phyloP scores from a whole-genome alignment of 2,888 invertebrate genomes.

The Cyrtodaria siliqua region DNA sequence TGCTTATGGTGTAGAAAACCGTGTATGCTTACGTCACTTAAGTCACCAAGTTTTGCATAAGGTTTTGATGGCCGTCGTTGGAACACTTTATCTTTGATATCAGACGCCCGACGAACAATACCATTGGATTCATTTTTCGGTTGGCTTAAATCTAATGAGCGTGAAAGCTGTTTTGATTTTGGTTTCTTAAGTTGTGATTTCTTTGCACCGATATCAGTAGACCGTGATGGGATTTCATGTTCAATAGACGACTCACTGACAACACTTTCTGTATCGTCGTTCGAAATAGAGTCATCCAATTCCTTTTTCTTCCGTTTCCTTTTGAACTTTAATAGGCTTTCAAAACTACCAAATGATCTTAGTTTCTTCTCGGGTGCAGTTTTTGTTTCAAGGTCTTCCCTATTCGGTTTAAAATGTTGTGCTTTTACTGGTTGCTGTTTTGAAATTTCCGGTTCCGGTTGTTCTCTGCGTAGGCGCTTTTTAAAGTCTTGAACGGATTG shows the following conservation, averaged over 20 bases:
- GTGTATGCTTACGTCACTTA: slow-evolving; percentile 62
- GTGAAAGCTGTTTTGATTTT: slow-evolving; percentile 49
- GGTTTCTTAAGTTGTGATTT: slow-evolving; percentile 59
- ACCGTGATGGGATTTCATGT: slow-evolving; percentile 52
- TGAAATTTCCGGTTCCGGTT: slow-evolving; percentile 56
- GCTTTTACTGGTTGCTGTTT: slow-evolving; percentile 69
- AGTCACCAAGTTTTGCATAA: slow-evolving; percentile 52
- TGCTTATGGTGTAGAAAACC: slow-evolving; percentile 68
- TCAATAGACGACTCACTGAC: slow-evolving; percentile 45
- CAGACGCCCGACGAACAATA: slow-evolving; percentile 72
- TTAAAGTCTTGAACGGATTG: slow-evolving; percentile 71
- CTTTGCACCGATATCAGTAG: slow-evolving; percentile 65
- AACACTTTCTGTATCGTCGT: slow-evolving; percentile 47
- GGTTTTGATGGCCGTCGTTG: slow-evolving; percentile 50
- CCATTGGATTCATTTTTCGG: slow-evolving; percentile 61
- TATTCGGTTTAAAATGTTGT: slow-evolving; percentile 62
- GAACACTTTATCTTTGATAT: slow-evolving; percentile 74
- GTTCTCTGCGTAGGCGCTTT: slow-evolving; percentile 62
- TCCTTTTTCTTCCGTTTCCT: slow-evolving; percentile 60
- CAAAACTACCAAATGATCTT: slow-evolving; percentile 71
- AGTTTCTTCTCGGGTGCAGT: slow-evolving; percentile 60
- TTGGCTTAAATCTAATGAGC: slow-evolving; percentile 65
- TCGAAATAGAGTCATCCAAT: slow-evolving; percentile 52
- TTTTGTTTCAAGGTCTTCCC: slow-evolving; percentile 18
- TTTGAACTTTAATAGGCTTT: slow-evolving; percentile 70